Base-by-base conservation (phyloP, 2,113 vertebrate genomes). In the Sula dactylatra region DNA sequence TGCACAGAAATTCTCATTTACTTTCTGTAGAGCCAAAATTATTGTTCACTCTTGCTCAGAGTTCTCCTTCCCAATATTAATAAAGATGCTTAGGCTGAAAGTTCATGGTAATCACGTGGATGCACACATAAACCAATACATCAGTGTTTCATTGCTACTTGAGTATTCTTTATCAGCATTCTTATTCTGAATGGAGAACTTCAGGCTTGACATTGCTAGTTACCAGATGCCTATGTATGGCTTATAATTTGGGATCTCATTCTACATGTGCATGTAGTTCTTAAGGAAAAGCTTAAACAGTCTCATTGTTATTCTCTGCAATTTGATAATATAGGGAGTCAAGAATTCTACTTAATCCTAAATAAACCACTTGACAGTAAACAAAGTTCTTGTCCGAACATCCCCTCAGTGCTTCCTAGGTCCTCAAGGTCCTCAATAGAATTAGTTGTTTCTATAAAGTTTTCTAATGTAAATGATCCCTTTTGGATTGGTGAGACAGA, bases 251-350 rank as follows among this genome's bases (percentile, higher is more conserved):
- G n/a, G 7, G 42, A 45, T 54, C 32, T 62, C 38, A 55, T 62
- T 62, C 55, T 52, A 67, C 1, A 0, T 2, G 1, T 21, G 3
- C 22, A 79, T 1, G 0, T 16, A n/a, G n/a, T 17, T 89, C 70
- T 82, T 42, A 71, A 54, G 44, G 9, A 36, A 86, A 76, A 70
- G 2, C 3, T 74, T 81, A 71, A 71, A 62, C 5, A 49, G n/a
- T 29, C 8, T 81, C 29, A n/a, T 14, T 86, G 16, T 13, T 45
- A 64, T 7, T 29, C 14, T 36, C 47, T 69, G 55, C 50, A 87
- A 52, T 58, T 83, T 54, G 34, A 32, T 58, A 77, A 86, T 79
- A 71, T 10, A 69, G 0, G 12, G 18, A 72, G 29, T 38, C 86
- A 74, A 93, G 40, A 87, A 74, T 83, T 81, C 8, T 11, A 21